These are phyloP conservation scores for Colletes collaris DNA, from an alignment of 2,888 invertebrate species.

Conservation along the genomic window DNA sequence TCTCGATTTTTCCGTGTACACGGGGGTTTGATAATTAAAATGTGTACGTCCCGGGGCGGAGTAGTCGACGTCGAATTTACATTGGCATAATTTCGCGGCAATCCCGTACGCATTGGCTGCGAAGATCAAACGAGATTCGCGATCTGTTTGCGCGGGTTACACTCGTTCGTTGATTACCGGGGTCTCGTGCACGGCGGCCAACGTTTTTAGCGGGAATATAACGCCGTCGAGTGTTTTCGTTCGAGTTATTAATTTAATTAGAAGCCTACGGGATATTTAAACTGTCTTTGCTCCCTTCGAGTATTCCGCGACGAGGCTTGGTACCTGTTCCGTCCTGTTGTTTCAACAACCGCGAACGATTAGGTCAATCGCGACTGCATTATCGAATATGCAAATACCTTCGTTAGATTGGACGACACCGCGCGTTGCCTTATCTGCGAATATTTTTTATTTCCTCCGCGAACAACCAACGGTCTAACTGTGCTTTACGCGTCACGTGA, in stretches of 20 bases:
- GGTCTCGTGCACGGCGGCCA: too few relatives aligned
- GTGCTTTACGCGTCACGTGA: not conserved
- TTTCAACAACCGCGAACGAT: constrained; percentile 16
- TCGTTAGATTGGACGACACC: constrained; percentile 9
- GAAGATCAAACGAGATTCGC: constrained; percentile 25
- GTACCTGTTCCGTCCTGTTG: constrained; percentile 4
- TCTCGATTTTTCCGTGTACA: not conserved
- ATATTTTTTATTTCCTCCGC: not conserved
- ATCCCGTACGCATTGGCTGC: not conserved
- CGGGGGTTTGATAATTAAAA: not conserved
- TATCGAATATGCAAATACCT: constrained; percentile 27
- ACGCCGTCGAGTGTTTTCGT: too few relatives aligned
- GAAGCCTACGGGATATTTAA: too few relatives aligned
- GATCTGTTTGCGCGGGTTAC: not conserved
- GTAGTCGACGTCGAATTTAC: not conserved
- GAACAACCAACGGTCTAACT: not conserved
- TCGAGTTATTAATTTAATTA: too few relatives aligned
- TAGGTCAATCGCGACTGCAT: not conserved
- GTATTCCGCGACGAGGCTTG: too few relatives aligned
- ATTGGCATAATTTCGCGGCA: constrained; percentile 1
- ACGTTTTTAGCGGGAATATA: not conserved
- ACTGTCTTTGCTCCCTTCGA: too few relatives aligned
- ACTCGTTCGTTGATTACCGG: constrained; percentile 2
- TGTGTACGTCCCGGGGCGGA: not conserved
- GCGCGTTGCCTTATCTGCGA: not conserved